Conservation (phyloP, 2,888 invertebrate species). For the Polia nebulosa region DNA sequence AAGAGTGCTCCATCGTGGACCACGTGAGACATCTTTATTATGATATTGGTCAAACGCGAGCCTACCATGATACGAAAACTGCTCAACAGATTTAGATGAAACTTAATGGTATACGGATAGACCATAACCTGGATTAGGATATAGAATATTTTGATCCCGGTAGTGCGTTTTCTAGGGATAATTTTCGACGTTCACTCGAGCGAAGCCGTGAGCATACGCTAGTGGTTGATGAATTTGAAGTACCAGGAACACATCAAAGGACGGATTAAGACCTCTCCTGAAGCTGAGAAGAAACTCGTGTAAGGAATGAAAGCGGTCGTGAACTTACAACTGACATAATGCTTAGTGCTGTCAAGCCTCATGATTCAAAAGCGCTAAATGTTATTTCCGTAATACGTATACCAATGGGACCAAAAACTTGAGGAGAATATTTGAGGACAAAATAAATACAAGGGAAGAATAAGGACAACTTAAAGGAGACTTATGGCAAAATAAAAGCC, state of each 20-base stretch:
- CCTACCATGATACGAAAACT: too few species aligned
- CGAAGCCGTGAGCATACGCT: not conserved
- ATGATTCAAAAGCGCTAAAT: slow-evolving; percentile 6
- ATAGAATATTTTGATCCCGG: not conserved
- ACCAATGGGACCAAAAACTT: slow-evolving; percentile 11
- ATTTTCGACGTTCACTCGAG: not conserved
- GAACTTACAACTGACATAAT: not conserved
- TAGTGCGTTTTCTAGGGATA: not conserved
- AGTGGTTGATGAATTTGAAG: slow-evolving; percentile 12
- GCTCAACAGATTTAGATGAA: not conserved
- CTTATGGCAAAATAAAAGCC: slow-evolving; percentile 7
- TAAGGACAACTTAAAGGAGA: not conserved
- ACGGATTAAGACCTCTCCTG: slow-evolving; percentile 1
- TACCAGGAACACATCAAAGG: slow-evolving; percentile 10
- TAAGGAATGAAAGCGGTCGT: not conserved
- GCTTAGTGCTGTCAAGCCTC: not conserved
- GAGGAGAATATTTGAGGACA: not conserved
- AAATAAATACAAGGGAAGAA: not conserved
- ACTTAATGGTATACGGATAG: not conserved
- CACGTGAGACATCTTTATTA: too few species aligned
- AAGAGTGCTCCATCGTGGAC: too few species aligned
- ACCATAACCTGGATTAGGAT: not conserved
- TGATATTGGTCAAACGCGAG: too few species aligned
- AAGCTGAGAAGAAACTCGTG: not conserved
- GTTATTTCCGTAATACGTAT: slow-evolving; percentile 9